Evolutionary conservation across 1,140 invertebrate species (phyloP).

Genomic region (Bursaphelenchus mucronatus): DNA sequence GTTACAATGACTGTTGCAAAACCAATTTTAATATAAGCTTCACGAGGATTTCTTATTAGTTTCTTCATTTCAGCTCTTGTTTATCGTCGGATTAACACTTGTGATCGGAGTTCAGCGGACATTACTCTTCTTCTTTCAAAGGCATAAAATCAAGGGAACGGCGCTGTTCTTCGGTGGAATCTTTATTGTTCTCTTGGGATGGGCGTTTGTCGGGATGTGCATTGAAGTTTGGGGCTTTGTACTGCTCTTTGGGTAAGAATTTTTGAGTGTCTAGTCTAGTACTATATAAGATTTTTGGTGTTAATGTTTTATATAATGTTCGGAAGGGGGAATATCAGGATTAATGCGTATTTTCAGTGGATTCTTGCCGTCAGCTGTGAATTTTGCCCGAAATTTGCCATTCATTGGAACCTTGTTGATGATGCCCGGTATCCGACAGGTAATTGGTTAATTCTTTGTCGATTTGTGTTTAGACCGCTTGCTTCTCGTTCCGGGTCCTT

Average conservation of each 20-base stretch:
- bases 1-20: background rate
- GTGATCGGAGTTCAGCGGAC: constrained; percentile 93
- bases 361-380: constrained; percentile 70
- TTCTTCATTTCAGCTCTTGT: constrained; percentile 74
- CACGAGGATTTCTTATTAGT: too few species aligned
- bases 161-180: constrained; percentile 90
- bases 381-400: constrained; percentile 68
- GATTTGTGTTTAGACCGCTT: too few species aligned
- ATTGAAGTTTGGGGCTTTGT: constrained; percentile 77
- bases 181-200: constrained; percentile 85
- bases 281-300: constrained; percentile 25
- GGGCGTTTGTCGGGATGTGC: constrained; percentile 90
- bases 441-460: constrained; percentile 51
- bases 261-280: constrained; percentile 30
- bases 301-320: constrained; percentile 16
- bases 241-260: constrained; percentile 67
- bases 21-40: constrained; percentile 16
- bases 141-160: constrained; percentile 88
- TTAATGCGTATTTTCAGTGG: constrained; percentile 64
- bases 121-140: constrained; percentile 94
- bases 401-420: constrained; percentile 67
- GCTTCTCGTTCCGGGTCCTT: too few species aligned
- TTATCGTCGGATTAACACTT: constrained; percentile 86
- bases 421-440: constrained; percentile 67
- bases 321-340: background rate